phyloP scores from a whole-genome alignment of 2,888 invertebrate species.

The Selenia dentaria region DNA sequence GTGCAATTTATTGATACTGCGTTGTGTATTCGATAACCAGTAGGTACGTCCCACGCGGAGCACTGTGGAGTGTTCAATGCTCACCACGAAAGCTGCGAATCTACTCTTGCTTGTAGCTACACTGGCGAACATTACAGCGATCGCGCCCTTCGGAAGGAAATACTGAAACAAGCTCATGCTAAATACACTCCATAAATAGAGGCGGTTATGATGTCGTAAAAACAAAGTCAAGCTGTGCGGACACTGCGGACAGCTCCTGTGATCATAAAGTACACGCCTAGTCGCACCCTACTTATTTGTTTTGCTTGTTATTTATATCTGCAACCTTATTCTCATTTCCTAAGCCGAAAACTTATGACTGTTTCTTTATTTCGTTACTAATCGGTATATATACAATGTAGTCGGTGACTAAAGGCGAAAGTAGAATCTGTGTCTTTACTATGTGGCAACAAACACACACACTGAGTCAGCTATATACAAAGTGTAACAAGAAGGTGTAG shows the following conservation, averaged over 20 bases:
- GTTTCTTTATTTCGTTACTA: too few relatives aligned
- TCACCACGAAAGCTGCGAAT: slow-evolving; percentile 36
- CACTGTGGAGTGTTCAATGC: slow-evolving; percentile 48
- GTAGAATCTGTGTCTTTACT: too few relatives aligned
- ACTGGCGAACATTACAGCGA: not conserved
- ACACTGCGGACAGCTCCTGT: too few relatives aligned
- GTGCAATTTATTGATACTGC: slow-evolving; percentile 81
- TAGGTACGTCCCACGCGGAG: slow-evolving; percentile 75
- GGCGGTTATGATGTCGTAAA: slow-evolving; percentile 75
- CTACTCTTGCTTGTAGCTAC: slow-evolving; percentile 7
- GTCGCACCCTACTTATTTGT: slow-evolving; percentile 46
- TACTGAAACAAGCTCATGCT: slow-evolving; percentile 65
- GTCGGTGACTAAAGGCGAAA: too few relatives aligned
- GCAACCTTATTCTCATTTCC: too few relatives aligned
- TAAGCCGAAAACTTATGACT: slow-evolving; percentile 6
- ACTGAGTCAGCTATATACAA: too few relatives aligned
- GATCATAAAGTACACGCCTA: slow-evolving; percentile 44
- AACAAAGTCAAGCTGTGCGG: slow-evolving; percentile 41
- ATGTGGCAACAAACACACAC: too few relatives aligned
- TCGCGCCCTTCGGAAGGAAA: slow-evolving; percentile 65
- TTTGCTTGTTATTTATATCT: slow-evolving; percentile 8
- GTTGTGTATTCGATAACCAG: slow-evolving; percentile 79
- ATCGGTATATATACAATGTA: too few relatives aligned
- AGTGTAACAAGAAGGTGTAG: too few relatives aligned
- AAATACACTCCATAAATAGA: slow-evolving; percentile 77